These are phyloP conservation scores for Ips typographus DNA, from an alignment of 1,140 invertebrate genomes.

Conservation along the genomic window DNA sequence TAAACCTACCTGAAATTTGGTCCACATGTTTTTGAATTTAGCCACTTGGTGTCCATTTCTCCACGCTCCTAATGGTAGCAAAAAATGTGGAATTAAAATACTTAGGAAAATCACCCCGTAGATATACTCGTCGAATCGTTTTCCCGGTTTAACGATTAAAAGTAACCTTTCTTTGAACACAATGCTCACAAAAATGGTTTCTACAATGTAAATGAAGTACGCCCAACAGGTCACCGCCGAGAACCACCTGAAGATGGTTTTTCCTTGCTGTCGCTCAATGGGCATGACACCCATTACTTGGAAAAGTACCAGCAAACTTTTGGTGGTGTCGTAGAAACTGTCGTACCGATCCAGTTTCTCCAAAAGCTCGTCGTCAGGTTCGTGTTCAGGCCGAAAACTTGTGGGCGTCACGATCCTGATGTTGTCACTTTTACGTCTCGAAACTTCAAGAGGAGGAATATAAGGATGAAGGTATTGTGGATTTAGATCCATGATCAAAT, in stretches of 20 bases:
- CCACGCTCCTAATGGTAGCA: conserved; percentile 68
- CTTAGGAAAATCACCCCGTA: conserved; percentile 71
- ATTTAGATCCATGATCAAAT: no score
- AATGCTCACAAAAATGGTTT: conserved; percentile 49
- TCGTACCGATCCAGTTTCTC: conserved; percentile 59
- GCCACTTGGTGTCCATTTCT: conserved; percentile 65
- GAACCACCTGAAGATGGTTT: conserved; percentile 50
- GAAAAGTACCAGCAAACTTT: conserved; percentile 65
- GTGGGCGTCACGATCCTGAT: conserved; percentile 28
- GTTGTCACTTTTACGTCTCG: conserved; percentile 25
- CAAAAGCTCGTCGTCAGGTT: conserved; percentile 45
- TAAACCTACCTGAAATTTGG: conserved; percentile 63
- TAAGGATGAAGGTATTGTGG: no score
- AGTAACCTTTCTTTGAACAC: conserved; percentile 49
- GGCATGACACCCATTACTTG: conserved; percentile 74
- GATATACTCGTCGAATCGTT: conserved; percentile 68
- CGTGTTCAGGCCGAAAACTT: conserved; percentile 15
- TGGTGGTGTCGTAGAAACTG: conserved; percentile 66
- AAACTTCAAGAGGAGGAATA: no score
- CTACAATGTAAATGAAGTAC: conserved; percentile 45
- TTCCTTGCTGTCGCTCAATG: conserved; percentile 62
- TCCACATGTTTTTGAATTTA: conserved; percentile 74
- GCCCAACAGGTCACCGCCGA: conserved; percentile 48
- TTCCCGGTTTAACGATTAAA: conserved; percentile 55
- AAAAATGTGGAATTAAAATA: conserved; percentile 67